A percentile compares a stretch with the other conserved stretches of the same genome.
Evolutionary conservation across 2,888 invertebrate species (phyloP).

Genomic region (Pammene fasciana): DNA sequence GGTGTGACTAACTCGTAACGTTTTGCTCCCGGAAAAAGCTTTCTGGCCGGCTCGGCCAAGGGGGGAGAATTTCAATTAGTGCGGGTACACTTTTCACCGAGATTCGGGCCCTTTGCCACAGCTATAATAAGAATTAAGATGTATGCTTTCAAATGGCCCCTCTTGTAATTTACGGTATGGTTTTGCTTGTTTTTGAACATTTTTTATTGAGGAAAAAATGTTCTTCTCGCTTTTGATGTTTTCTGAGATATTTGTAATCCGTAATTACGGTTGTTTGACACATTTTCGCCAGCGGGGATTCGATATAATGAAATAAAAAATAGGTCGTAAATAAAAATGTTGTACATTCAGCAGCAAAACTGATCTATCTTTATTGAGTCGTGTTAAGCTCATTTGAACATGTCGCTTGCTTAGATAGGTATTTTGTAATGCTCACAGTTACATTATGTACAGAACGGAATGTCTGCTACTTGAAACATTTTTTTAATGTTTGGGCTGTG

Average conservation of each 20-base stretch:
- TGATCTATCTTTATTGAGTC: no score
- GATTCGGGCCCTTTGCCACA: conserved; percentile 46
- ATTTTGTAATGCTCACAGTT: conserved; percentile 6
- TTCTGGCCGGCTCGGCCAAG: conserved; percentile 16
- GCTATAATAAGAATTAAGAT: conserved; percentile 46
- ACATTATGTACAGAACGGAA: no score
- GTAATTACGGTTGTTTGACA: conserved; percentile 31
- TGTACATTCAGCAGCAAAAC: background rate
- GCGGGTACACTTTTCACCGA: conserved; percentile 51
- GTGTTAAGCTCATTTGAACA: no score
- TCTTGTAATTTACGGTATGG: conserved; percentile 27
- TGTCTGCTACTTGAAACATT: background rate
- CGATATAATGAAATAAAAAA: conserved; percentile 29
- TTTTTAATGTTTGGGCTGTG: background rate
- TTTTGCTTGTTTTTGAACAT: conserved; percentile 30
- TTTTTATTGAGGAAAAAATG: conserved; percentile 34
- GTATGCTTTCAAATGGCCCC: conserved; percentile 33
- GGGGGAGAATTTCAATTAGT: conserved; percentile 56
- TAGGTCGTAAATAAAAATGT: conserved; percentile 29
- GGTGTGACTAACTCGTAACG: conserved; percentile 23
- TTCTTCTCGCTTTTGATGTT: conserved; percentile 30
- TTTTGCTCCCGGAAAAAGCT: conserved; percentile 22
- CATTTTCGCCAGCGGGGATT: background rate
- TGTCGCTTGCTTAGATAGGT: no score
- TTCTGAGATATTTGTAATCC: conserved; percentile 30